Evolutionary conservation across 1,140 invertebrate genomes (phyloP).

Genomic region (Papilio dardanus): DNA sequence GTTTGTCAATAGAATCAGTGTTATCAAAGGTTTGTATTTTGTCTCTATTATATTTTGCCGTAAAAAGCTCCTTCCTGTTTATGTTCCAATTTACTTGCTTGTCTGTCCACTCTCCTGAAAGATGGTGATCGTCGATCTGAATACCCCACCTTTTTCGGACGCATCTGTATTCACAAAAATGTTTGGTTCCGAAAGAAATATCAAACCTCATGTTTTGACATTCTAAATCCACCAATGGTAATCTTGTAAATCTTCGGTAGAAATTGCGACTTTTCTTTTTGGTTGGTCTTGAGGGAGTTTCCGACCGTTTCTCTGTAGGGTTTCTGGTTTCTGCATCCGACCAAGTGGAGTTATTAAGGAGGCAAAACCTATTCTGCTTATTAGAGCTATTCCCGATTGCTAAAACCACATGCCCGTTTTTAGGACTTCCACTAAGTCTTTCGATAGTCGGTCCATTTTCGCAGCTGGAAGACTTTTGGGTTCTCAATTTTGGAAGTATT

Average conservation of each 20-base stretch:
- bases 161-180: constrained; percentile 41
- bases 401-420: constrained; percentile 29
- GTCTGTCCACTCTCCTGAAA: constrained; percentile 28
- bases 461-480: constrained; percentile 19
- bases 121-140: constrained; percentile 1
- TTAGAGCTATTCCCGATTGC: constrained; percentile 26
- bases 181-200: too few relatives aligned
- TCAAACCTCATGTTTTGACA: too few relatives aligned
- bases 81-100: constrained; percentile 41
- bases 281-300: too few relatives aligned
- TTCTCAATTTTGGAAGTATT: constrained; percentile 40
- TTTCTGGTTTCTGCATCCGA: constrained; percentile 30
- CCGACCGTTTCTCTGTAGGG: not conserved
- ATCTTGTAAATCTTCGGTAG: too few relatives aligned
- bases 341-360: constrained; percentile 39
- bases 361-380: constrained; percentile 41
- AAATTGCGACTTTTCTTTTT: too few relatives aligned
- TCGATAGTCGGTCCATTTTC: constrained; percentile 14
- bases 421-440: not conserved
- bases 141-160: constrained; percentile 41
- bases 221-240: too few relatives aligned
- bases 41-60: too few relatives aligned
- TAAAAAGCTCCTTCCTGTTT: constrained; percentile 42
- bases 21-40: too few relatives aligned
- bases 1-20: too few relatives aligned